Base-by-base conservation (phyloP, 2,797 vertebrate genomes). In the Diplodus sargus region DNA sequence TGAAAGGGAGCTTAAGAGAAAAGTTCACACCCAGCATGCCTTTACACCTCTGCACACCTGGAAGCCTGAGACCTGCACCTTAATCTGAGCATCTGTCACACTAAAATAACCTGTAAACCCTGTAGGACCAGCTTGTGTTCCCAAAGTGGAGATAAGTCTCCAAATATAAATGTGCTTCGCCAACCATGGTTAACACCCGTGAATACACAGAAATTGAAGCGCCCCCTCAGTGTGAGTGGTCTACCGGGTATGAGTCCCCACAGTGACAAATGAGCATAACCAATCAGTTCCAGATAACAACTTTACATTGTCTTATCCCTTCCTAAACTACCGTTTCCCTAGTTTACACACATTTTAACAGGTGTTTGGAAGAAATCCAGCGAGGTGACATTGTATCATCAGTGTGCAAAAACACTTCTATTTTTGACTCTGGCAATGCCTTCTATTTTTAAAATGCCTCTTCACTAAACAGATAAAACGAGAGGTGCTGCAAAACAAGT, bases 361-460 rank as follows among this genome's bases (percentile, higher is more conserved):
- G 56, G 49, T 83, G 80, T 73, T 73, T 56, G 49, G 59, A 76
- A 66, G 54, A 71, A 61, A 66, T 67, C 52, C 56, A 42, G 57
- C 8, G 6, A 75, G 57, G 59, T 78, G 62, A 62, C 74, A 81
- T 78, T 59, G 62, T 23, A 64, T 82, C 61, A 80, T 80, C 66
- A 67, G n/a, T 28, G 45, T 72, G 56, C 57, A 74, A 75, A 77
- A 87, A 66, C 76, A 70, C 43, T 17, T 83, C 75, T 80, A 76
- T 84, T 89, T 92, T 81, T 82, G 16, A 83, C 76, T 74, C 42
- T 79, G 72, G 84, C 66, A 76, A 56, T 49, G 58, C 42, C 51
- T 77, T 86, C 86, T 91, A 83, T 92, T 87, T 92, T 84, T 85
- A 83, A 88, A 75, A 75, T 17, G 53, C 56, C 63, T 76, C 68